Evolutionary conservation across 2,113 vertebrate genomes (phyloP).

Genomic region (Hassar affinis): DNA sequence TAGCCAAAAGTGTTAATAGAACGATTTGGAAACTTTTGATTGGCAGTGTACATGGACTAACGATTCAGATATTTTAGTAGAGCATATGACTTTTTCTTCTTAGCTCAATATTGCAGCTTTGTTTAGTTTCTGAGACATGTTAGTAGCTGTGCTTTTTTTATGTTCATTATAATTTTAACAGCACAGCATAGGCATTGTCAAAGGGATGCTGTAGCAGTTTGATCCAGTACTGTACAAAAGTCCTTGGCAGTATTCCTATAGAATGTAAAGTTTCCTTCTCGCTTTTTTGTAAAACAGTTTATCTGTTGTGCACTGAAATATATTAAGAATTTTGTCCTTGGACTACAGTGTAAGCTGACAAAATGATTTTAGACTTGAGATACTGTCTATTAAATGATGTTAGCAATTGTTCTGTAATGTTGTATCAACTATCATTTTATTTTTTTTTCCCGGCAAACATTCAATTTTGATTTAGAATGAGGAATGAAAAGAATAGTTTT

Average conservation of each 20-base stretch:
- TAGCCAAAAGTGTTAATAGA: not conserved
- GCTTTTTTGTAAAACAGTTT: conserved; percentile 71
- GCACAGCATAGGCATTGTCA: conserved; percentile 74
- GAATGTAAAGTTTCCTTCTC: conserved; percentile 65
- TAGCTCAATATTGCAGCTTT: conserved; percentile 77
- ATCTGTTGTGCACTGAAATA: conserved; percentile 78
- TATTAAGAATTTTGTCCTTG: conserved; percentile 73
- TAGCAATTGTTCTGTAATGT: conserved; percentile 89
- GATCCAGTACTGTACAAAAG: conserved; percentile 58
- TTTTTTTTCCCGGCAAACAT: conserved; percentile 66
- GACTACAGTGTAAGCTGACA: conserved; percentile 74
- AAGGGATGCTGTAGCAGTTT: conserved; percentile 60
- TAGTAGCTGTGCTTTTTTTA: conserved; percentile 79
- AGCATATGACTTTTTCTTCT: conserved; percentile 77
- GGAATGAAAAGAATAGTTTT: conserved; percentile 61
- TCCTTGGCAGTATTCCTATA: conserved; percentile 66
- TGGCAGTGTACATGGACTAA: conserved; percentile 62
- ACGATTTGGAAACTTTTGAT: conserved; percentile 14
- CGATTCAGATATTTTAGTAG: conserved; percentile 79
- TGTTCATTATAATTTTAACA: conserved; percentile 74
- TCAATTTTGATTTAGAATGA: conserved; percentile 71
- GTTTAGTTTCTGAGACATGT: conserved; percentile 73
- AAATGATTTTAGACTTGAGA: conserved; percentile 77
- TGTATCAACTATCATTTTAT: conserved; percentile 89
- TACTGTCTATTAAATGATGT: conserved; percentile 78